Evolutionary conservation across 2,797 vertebrate genomes (phyloP).

Genomic region (Macropodus opercularis): DNA sequence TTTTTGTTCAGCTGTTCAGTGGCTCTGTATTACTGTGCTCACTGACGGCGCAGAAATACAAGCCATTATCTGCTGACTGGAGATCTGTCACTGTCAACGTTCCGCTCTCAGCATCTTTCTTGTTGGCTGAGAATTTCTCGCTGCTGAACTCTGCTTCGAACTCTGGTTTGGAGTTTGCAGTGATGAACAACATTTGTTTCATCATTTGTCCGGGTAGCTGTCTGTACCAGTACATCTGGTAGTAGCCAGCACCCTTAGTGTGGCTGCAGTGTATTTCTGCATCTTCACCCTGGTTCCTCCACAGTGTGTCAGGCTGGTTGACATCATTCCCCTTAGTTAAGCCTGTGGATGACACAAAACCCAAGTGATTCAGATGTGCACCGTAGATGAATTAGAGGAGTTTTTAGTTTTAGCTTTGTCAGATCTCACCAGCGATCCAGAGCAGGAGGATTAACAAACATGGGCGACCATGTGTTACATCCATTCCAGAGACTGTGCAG

Average conservation of each 20-base stretch:
- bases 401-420: no score
- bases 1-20: slow-evolving; percentile 6
- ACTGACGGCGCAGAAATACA: slow-evolving; percentile 65
- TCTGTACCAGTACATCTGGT: slow-evolving; percentile 66
- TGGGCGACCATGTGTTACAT: no score
- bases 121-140: slow-evolving; percentile 31
- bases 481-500: no score
- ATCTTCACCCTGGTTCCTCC: background rate
- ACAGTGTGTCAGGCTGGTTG: slow-evolving; percentile 22
- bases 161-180: accelerated
- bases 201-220: slow-evolving; percentile 28
- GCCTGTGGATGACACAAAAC: no score
- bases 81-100: slow-evolving; percentile 45
- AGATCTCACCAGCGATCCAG: no score
- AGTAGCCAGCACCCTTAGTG: accelerated
- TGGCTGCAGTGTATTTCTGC: slow-evolving; percentile 27
- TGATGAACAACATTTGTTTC: background rate
- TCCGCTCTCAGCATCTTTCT: slow-evolving; percentile 19
- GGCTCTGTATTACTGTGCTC: background rate
- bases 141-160: background rate
- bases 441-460: no score
- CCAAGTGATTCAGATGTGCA: no score
- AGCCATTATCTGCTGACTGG: slow-evolving; percentile 32
- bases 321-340: slow-evolving; percentile 38
- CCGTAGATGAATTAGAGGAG: no score